Evolutionary conservation across 2,797 vertebrate genomes (phyloP), one percentile per base, ranked within the genome.

Genomic region (Sebastes steindachneri): DNA sequence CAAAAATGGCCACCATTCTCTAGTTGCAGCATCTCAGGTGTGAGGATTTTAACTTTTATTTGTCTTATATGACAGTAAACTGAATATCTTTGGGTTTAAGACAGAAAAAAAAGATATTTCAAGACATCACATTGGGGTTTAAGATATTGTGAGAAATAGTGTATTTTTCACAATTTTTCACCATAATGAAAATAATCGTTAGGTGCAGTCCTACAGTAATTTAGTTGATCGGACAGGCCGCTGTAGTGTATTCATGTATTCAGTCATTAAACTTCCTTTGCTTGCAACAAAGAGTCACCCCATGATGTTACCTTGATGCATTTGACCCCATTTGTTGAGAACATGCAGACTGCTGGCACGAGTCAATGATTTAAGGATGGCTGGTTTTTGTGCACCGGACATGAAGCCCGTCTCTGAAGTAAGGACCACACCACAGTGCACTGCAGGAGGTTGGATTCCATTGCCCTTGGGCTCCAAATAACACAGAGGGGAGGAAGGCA

Each of bases 391-490:
- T 77, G 66, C 64, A 68, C 37, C 7, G 14, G 31, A 31, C 64
- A 37, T 75, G 5, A 74, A 79, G 53, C 77, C 55, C 10, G 21
- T 51, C 35, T 35, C 45, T 60, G 73, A 82, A 85, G 78, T 76
- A 33, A 85, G 87, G 74, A 77, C 84, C 76, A 53, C 71, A 83
- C 58, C 51, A 29, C 73, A 33, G 72, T 70, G 17, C 74, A 68
- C 83, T 79, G 82, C 81, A 85, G 80, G 86, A 89, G 86, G 80
- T 84, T 85, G 88, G 91, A 96, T 95, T 95, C 92, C 82, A 81
- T 93, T 93, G 93, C 94, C 95, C 95, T 95, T 94, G 89, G 91
- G 89, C 96, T 95, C 91, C 93, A 96, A 96, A 96, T 96, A 96
- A 95, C 93, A 89, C 88, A 75, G 86, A 88, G 82, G 81, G 80